Evolutionary conservation across 2,888 invertebrate species (phyloP), one percentile per base, ranked within the genome.

Genomic region (Arge pagana): DNA sequence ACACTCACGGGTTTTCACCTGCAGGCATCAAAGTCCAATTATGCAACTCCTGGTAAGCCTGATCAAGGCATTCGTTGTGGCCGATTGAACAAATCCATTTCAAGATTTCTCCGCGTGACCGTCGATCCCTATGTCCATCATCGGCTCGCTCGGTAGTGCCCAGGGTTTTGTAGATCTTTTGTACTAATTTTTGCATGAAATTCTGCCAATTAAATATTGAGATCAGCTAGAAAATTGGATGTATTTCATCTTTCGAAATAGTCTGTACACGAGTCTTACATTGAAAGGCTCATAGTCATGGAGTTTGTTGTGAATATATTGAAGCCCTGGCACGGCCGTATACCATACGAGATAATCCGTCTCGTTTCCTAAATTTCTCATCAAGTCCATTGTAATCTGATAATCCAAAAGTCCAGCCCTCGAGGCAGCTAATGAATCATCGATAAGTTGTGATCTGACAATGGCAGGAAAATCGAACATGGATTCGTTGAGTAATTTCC

Each of bases 361-460:
- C 50, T 80, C 78, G 4, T 79, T 72, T 21, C 76, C 79, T 59
- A 88, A 74, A 50, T 77, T 76, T 52, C 79, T 66, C 1, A 83
- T 68, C 64, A 84, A 74, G 26, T 77, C 79, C 48, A 85, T 72
- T 1, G 84, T 82, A 48, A 83, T 79, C 42, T 80, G 79, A 59
- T 85, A 85, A 50, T 80, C 76, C 33, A 85, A 67, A 50, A 83
- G 74, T 54, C 83, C 83, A 0, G 81, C 81, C 51, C 81, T 77
- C 0, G 85, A 82, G 53, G 85, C 71, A 56, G 83, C 81, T 65
- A 85, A 78, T 0, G 85, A 80, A 73, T 91, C 89, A 61, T 86
- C 84, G 26, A 92, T 76, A 10, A 91, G 70, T 66, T 89, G 87
- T 0, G 86, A 87, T 55, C 87, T 77, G 52, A 84, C 85, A 1